Evolutionary conservation across 2,888 invertebrate species (phyloP), one percentile per base, ranked within the genome.

Genomic region (Anoncus sp.): DNA sequence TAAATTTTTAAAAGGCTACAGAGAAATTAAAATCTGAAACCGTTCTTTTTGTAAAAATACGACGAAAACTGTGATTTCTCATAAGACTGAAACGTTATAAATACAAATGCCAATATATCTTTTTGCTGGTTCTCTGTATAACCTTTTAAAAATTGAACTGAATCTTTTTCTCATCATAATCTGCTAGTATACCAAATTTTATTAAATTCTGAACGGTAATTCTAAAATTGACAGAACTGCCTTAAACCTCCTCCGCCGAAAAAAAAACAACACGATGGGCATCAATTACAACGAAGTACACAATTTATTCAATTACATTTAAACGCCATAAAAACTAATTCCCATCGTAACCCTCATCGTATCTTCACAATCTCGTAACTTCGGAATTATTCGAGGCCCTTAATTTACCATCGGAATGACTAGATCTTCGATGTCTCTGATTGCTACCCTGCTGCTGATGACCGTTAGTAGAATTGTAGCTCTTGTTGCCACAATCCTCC

Each of bases 391-490:
- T 87, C 35, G 87, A 82, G 55, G 86, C 80, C 76, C 88, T 85
- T 73, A 86, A 66, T 82, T 89, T 90, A 7, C 85, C 87, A 35
- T 90, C 90, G 20, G 89, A 88, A 81, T 91, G 90, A 67, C 90
- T 91, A 69, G 90, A 88, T 62, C 90, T 84, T 5, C 91, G 89
- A 76, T 90, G 89, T 75, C 90, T 85, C 18, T 75, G 69, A 35
- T 67, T 49, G 60, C 27, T 75, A 6, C 47, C 55, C 43, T 57
- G 40, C 83, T 81, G 76, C 55, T 80, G 77, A 76, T 81, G 78
- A 43, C 73, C 38, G 63, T 67, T 72, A 3, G 70, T 7, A 20
- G 47, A 35, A 31, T 53, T 71, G 47, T 59, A 71, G 31, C 10
- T 59, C 31, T 16, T 79, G 24, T 14, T 31, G n/a, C n/a, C n/a